Evolutionary conservation across 2,797 vertebrate genomes (phyloP).

Genomic region (Cyprinodon diabolis): DNA sequence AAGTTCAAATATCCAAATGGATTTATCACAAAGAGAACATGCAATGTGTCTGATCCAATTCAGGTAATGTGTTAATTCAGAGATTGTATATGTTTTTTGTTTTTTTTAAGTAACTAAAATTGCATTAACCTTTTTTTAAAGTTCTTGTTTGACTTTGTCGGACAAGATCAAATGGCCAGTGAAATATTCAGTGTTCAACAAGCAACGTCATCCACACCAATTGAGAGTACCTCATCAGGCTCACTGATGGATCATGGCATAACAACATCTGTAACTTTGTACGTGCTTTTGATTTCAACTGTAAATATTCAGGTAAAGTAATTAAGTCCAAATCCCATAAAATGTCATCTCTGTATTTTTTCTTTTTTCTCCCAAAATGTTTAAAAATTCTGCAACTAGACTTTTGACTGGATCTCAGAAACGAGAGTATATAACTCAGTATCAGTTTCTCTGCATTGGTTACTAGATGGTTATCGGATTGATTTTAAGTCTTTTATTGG

Average conservation of each 20-base stretch:
- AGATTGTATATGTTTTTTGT: neutral
- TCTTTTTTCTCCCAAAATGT: too few species aligned
- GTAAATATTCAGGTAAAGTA: neutral
- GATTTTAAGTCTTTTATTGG: too few species aligned
- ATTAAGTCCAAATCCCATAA: neutral
- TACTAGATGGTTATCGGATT: too few species aligned
- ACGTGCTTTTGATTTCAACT: conserved; percentile 1
- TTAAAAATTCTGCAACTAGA: too few species aligned
- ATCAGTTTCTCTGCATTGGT: too few species aligned
- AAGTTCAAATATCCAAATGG: neutral
- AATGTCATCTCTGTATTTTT: neutral
- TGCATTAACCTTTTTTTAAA: neutral
- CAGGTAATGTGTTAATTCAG: neutral
- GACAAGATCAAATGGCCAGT: conserved; percentile 3
- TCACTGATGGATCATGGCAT: too few species aligned
- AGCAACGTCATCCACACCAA: neutral
- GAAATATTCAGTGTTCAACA: neutral
- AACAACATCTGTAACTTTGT: neutral
- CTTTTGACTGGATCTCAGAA: too few species aligned
- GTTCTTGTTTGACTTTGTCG: conserved; percentile 2
- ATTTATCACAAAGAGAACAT: neutral
- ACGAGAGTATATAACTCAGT: too few species aligned
- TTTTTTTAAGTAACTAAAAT: neutral
- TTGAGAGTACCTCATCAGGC: neutral
- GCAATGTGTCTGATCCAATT: neutral